Evolutionary conservation across 1,140 invertebrate species (phyloP).

Genomic region (Drosophila paulistorum): DNA sequence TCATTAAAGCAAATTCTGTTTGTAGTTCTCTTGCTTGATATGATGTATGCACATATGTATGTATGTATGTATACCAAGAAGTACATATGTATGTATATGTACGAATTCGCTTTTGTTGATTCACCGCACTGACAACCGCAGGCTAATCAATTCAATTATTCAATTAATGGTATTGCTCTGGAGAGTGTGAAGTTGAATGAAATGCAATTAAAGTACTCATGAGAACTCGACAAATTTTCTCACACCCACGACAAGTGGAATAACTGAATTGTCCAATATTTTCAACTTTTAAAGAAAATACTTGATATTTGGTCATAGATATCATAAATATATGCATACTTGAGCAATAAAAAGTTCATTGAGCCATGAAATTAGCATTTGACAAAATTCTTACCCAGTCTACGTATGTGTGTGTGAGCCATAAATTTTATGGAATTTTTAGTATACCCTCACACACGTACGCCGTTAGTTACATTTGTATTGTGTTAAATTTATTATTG

Average conservation of each 20-base stretch:
- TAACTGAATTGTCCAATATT: too few relatives aligned
- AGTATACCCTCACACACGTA: constrained; percentile 24
- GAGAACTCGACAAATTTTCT: neutral
- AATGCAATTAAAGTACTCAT: neutral
- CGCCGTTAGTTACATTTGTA: constrained; percentile 51
- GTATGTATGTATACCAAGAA: neutral
- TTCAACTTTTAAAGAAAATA: neutral
- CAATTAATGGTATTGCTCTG: constrained; percentile 2
- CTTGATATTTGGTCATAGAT: neutral
- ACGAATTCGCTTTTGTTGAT: neutral
- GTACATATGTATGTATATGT: neutral
- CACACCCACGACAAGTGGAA: neutral
- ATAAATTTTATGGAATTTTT: constrained; percentile 64
- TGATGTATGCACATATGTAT: neutral
- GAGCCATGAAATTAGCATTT: constrained; percentile 80
- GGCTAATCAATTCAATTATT: constrained; percentile 6
- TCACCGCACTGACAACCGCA: neutral
- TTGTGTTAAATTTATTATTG: constrained; percentile 72
- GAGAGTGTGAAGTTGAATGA: neutral
- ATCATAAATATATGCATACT: neutral
- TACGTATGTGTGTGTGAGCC: constrained; percentile 33
- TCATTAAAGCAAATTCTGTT: too few relatives aligned
- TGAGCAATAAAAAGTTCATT: constrained; percentile 24
- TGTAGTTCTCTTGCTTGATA: neutral
- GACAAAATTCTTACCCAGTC: constrained; percentile 57